Base-by-base conservation (phyloP, 92 coral and sea anemone genomes). In the Bergia sp. region DNA sequence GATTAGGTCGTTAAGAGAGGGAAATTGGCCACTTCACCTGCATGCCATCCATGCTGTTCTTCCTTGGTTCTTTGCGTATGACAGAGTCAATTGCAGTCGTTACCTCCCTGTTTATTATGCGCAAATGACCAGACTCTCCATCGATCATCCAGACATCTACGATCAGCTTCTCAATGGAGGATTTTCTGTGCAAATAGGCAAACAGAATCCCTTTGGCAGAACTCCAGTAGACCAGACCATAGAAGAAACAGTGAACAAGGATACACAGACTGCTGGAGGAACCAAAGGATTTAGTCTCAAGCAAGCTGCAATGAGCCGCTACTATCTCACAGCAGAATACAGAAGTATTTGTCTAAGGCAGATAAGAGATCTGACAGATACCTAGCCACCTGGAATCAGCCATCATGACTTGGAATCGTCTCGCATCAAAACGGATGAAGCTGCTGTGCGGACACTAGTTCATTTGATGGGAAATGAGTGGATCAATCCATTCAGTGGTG, bases 61-160 rank as follows among this genome's bases (percentile, higher is more conserved):
- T 75, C 90, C 93, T 44, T 91, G 88, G 90, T 87, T 86, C 79
- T 91, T 91, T 87, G 85, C 92, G 44, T 86, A 90, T 86, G 76
- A 90, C 75, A 80, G 81, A 41, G 80, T 90, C 45, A 90, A 90
- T 76, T 86, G 86, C 87, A 80, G 89, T 38, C 55, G 88, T 8
- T 80, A 53, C 79, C 79, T 65, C 18, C 37, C 85, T 29, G 76
- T 82, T 21, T 91, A 91, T 76, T 91, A 91, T 61, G 61, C 85
- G 43, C 85, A 91, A 85, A 91, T 91, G 90, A 87, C 90, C 85
- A 43, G 90, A n/a, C 81, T 90, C 29, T 66, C 89, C 42, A 45
- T 77, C 18, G 92, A 85, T 76, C 92, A 90, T 77, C 90, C 87
- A 67, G 75, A 90, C 36, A 79, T 90, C 41, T 65, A 64, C 55